Base-by-base conservation (phyloP, 2,113 vertebrate genomes). In the Sigmodon hispidus region DNA sequence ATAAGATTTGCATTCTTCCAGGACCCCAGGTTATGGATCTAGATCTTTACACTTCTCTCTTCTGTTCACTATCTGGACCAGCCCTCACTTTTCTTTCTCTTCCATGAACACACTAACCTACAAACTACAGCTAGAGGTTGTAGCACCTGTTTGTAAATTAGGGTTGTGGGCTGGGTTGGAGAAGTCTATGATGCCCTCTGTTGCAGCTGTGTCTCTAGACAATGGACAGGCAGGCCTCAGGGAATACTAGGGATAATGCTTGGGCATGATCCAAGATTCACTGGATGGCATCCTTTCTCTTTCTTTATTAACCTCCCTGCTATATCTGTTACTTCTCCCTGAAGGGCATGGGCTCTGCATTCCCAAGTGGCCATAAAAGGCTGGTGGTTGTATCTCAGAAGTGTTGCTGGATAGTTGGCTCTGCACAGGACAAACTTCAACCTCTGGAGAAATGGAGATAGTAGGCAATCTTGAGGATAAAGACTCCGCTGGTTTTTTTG, bases 181-280 rank as follows among this genome's bases (percentile, higher is more conserved):
- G 59, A 67, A 34, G 50, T 70, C 7, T 3, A 22, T 1, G 22
- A 12, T 6, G 8, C 40, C 3, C 1, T 12, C 31, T 13, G 1
- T 52, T 31, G 40, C 43, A 5, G n/a, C 67, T 13, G 0, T 10
- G 8, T 89, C 31, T 7, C 19, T 26, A 50, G 65, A 15, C n/a
- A 7, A 2, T 9, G n/a, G 34, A 10, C 19, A 8, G 40, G 31
- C 13, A 17, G 19, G 13, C 52, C 3, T 0, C 0, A 22, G 13
- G 12, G 2, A 19, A 3, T 26, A 3, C 2, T 4, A 48, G 29
- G 45, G 17, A 26, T 52, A 11, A 52, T 43, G 24, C 4, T 10
- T 40, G 13, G 17, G 4, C 43, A 1, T 7, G 7, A 36, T 84
- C 50, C 31, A 50, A 43, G 40, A 13, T 24, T 4, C 17, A n/a